Evolutionary conservation across 2,888 invertebrate species (phyloP).

Genomic region (Coelogynopora nodosa): DNA sequence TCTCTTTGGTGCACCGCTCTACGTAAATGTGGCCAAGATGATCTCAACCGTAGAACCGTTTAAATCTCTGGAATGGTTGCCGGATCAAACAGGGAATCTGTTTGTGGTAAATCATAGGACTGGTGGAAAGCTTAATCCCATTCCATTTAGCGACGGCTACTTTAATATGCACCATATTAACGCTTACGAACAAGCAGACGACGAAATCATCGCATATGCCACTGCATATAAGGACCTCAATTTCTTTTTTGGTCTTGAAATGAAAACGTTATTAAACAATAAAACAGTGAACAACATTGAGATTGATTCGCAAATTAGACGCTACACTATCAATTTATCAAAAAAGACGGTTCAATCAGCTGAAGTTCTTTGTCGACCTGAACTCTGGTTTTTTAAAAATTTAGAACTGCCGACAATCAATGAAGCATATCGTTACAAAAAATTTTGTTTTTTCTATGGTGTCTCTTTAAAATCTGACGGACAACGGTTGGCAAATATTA

Average conservation of each 20-base stretch:
- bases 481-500: conserved; percentile 50
- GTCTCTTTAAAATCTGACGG: conserved; percentile 53
- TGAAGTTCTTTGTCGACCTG: not conserved
- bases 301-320: conserved; percentile 50
- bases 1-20: conserved; percentile 55
- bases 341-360: conserved; percentile 43
- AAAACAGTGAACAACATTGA: conserved; percentile 51
- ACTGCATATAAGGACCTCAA: conserved; percentile 53
- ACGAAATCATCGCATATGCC: conserved; percentile 52
- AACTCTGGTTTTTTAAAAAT: conserved; percentile 48
- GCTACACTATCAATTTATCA: conserved; percentile 52
- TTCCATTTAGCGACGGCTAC: conserved; percentile 48
- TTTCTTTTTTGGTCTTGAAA: conserved; percentile 52
- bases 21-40: conserved; percentile 53
- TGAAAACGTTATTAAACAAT: conserved; percentile 51
- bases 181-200: conserved; percentile 52
- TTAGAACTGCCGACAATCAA: conserved; percentile 57
- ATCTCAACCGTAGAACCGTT: conserved; percentile 52
- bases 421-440: conserved; percentile 51
- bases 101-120: conserved; percentile 4
- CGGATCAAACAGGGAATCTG: conserved; percentile 43
- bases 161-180: conserved; percentile 58
- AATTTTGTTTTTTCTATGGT: conserved; percentile 56
- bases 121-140: not conserved
- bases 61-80: conserved; percentile 53